phyloP scores from a whole-genome alignment of 2,797 vertebrate genomes.

The Rhinoraja longicauda region DNA sequence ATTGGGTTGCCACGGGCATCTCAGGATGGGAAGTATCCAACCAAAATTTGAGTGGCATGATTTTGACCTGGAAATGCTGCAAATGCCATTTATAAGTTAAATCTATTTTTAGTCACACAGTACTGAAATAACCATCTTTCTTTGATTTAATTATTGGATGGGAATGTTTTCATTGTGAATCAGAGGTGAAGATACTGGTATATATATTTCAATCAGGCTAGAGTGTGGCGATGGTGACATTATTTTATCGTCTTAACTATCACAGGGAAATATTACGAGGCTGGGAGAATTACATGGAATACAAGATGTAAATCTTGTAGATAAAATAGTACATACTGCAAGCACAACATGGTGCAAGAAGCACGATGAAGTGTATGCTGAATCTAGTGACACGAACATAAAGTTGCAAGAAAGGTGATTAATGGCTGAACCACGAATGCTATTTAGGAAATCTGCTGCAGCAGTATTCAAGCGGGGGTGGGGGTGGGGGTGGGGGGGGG shows the following conservation, averaged over 20 bases:
- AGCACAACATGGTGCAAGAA: neutral
- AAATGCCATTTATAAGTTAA: no score
- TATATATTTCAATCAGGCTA: neutral
- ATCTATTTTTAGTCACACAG: no score
- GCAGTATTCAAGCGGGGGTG: no score
- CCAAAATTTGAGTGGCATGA: no score
- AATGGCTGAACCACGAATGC: neutral
- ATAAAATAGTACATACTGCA: neutral
- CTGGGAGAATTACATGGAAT: neutral
- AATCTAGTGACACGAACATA: neutral
- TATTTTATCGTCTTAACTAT: neutral
- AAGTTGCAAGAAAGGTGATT: neutral
- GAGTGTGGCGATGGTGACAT: neutral
- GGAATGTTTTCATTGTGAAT: neutral
- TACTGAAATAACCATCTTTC: no score
- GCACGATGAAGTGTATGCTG: neutral
- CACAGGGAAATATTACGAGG: neutral
- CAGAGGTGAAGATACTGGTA: neutral
- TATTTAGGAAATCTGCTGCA: neutral
- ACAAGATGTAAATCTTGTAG: neutral
- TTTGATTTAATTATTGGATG: neutral
- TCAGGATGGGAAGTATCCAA: no score
- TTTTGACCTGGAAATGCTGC: neutral
- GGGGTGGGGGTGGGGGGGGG: no score
- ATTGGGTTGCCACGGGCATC: no score